Percentiles rank a stretch among this genome's conserved stretches.
Conservation (phyloP, 2,797 vertebrate genomes). For the Gymnocypris eckloni region DNA sequence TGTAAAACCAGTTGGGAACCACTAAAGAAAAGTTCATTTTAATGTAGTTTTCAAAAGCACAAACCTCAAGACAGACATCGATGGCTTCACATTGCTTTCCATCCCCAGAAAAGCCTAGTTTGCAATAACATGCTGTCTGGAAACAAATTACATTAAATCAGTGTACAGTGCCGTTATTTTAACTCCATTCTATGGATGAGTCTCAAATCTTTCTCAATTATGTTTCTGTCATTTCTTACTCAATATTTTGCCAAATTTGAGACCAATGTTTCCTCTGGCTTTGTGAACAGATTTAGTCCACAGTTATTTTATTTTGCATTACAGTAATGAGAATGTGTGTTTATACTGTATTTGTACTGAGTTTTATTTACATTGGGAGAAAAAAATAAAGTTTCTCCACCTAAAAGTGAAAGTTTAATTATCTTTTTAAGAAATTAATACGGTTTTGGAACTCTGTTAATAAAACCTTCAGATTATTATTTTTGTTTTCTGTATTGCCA, state of each 20-base stretch:
- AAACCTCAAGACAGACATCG: conserved; percentile 81
- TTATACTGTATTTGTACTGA: background rate
- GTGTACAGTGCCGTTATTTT: background rate
- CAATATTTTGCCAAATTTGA: too few species aligned
- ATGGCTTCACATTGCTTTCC: conserved; percentile 82
- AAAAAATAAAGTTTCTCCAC: too few species aligned
- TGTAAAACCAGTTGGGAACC: background rate
- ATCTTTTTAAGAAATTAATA: too few species aligned
- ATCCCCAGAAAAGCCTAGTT: conserved; percentile 78
- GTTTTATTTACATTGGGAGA: too few species aligned
- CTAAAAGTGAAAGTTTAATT: too few species aligned
- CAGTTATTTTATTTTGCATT: too few species aligned
- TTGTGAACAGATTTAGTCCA: background rate
- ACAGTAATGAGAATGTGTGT: too few species aligned
- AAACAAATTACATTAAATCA: background rate
- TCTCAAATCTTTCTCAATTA: background rate
- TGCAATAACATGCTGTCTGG: conserved; percentile 87
- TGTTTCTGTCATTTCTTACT: too few species aligned
- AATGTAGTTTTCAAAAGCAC: conserved; percentile 47
- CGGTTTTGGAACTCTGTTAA: too few species aligned
- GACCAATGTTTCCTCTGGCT: background rate
- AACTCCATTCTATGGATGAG: background rate
- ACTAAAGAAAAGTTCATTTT: background rate
- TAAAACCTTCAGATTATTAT: too few species aligned
- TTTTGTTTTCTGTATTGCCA: too few species aligned